Percentiles rank a stretch among this genome's conserved stretches.
These are phyloP conservation scores for Lacanobia oleracea DNA, from an alignment of 2,888 invertebrate species.

Conservation along the genomic window DNA sequence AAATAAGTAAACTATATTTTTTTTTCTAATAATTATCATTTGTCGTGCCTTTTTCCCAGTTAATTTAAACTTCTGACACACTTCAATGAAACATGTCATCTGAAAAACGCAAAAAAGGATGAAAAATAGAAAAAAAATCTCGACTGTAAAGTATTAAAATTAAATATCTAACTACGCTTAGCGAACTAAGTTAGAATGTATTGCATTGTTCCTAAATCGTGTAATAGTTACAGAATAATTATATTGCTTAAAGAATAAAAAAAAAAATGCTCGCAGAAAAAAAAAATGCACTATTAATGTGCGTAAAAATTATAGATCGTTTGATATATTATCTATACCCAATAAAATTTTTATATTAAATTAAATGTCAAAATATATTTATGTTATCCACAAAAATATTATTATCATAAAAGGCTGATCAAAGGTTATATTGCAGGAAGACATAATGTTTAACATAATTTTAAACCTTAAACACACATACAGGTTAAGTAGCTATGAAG, in stretches of 20 bases:
- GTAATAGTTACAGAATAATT: slow-evolving; percentile 71
- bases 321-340: slow-evolving; percentile 62
- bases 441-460: background rate
- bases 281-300: slow-evolving; percentile 78
- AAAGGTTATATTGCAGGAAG: background rate
- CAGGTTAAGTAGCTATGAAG: background rate
- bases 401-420: background rate
- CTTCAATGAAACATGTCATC: slow-evolving; percentile 38
- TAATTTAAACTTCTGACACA: slow-evolving; percentile 51
- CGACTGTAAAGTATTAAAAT: slow-evolving; percentile 74
- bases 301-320: slow-evolving; percentile 70
- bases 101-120: slow-evolving; percentile 67
- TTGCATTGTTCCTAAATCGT: slow-evolving; percentile 81
- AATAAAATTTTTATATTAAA: slow-evolving; percentile 58
- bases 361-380: slow-evolving; percentile 57
- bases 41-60: slow-evolving; percentile 61
- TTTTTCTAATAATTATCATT: slow-evolving; percentile 61
- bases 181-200: slow-evolving; percentile 82
- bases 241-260: slow-evolving; percentile 68
- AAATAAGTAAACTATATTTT: slow-evolving; percentile 46
- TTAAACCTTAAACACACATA: background rate
- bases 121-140: slow-evolving; percentile 71
- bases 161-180: slow-evolving; percentile 82
- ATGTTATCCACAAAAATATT: slow-evolving; percentile 54
- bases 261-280: slow-evolving; percentile 76